Evolutionary conservation across 1,140 invertebrate species (phyloP), one percentile per base, ranked within the genome.

Genomic region (Hydropsyche tenuis): DNA sequence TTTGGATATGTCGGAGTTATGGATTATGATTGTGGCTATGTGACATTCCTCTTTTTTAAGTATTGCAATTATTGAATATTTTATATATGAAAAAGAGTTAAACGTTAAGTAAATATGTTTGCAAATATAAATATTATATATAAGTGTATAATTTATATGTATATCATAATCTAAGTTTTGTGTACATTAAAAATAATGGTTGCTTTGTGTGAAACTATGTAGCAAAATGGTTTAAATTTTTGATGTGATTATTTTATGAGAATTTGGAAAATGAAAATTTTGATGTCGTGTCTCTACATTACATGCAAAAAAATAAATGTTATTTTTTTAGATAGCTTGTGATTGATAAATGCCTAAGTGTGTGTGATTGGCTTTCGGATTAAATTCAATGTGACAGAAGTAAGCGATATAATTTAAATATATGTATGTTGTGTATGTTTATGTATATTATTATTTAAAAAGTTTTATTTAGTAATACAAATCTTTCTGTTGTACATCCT

Each of bases 161-260:
- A 37, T 37, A 9, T 37, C 30, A 37, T 37, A 37, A 37, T 4
- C 9, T 37, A 37, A 37, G 30, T 37, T 37, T 37, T 37, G 30
- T 37, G 51, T 56, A 65, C 56, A 18, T 68, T 43, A 12, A 37
- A 16, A 16, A 66, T 11, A 66, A 43, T 66, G 60, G 56, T 73
- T 73, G 74, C 74, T 76, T 75, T 76, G 22, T 76, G 51, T 65
- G 71, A 51, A 43, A 73, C 23, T 69, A 63, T 65, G 73, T 69
- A 42, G 72, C 9, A 25, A 65, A 30, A 48, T 48, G 46, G 37
- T 68, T 72, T 45, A 72, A 12, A 70, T 46, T 73, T 76, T 76
- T 71, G 72, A 72, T 76, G 72, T 76, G 69, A 68, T 76, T 76
- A 73, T 73, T 77, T 77, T 77, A 22, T 43, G 42, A 56, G 18